Conservation (phyloP, 2,797 vertebrate genomes). For the Myoxocephalus aenaeus region DNA sequence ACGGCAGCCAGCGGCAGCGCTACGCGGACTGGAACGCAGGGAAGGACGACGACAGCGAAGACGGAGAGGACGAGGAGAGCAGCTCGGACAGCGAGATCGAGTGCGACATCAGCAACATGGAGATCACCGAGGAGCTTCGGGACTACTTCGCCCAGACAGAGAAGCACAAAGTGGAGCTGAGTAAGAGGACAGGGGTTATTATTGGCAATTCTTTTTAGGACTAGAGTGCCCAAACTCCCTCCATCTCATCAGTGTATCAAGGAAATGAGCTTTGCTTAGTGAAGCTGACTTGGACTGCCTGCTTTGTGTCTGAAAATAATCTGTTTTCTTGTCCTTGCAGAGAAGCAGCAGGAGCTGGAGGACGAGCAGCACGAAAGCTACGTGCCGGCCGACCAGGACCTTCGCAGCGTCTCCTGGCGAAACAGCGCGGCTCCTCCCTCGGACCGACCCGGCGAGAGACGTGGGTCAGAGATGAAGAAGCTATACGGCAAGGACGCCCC, state of each 20-base stretch:
- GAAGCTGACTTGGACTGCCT: background rate
- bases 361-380: slow-evolving; percentile 80
- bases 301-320: background rate
- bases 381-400: slow-evolving; percentile 89
- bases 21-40: slow-evolving; percentile 74
- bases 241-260: background rate
- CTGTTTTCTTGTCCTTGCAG: slow-evolving; percentile 70
- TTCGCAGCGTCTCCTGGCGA: slow-evolving; percentile 74
- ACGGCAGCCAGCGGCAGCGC: slow-evolving; percentile 34
- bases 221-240: no score
- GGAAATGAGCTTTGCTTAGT: background rate
- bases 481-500: slow-evolving; percentile 88
- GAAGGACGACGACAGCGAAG: slow-evolving; percentile 4
- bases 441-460: slow-evolving; percentile 89
- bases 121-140: slow-evolving; percentile 95
- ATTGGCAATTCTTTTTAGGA: no score
- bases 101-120: slow-evolving; percentile 94
- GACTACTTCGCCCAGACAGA: slow-evolving; percentile 95
- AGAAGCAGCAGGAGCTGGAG: slow-evolving; percentile 92
- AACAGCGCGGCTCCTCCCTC: slow-evolving; percentile 82
- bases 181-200: slow-evolving; percentile 82
- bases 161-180: slow-evolving; percentile 90
- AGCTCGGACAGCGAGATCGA: slow-evolving; percentile 89
- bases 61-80: slow-evolving; percentile 47
- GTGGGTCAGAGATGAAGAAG: slow-evolving; percentile 90